Conservation (phyloP, 2,113 vertebrate species). For the Morone chrysops region DNA sequence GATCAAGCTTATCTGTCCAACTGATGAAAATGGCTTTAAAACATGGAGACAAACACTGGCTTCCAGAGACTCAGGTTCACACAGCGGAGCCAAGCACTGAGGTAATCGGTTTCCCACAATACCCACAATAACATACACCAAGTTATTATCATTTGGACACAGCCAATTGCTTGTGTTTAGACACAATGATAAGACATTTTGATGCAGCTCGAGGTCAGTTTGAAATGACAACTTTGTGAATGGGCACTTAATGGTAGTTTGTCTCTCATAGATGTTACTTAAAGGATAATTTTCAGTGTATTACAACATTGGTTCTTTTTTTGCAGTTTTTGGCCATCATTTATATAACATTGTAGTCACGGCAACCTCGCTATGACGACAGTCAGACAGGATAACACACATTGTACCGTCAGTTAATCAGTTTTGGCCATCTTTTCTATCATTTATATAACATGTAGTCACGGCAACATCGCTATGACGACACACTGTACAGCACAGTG, state of each 20-base stretch:
- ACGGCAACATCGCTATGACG: too few species aligned
- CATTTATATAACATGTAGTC: too few species aligned
- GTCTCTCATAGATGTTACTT: neutral
- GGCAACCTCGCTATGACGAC: neutral
- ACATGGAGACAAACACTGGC: conserved; percentile 45
- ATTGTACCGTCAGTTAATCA: neutral
- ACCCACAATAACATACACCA: conserved; percentile 24
- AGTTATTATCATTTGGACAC: conserved; percentile 44
- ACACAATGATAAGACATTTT: conserved; percentile 8
- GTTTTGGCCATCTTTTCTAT: too few species aligned
- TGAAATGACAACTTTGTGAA: neutral
- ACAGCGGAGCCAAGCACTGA: conserved; percentile 41
- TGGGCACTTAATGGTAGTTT: neutral
- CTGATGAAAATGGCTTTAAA: conserved; percentile 57
- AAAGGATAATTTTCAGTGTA: neutral
- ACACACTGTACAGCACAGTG: too few species aligned
- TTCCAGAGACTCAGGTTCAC: conserved; percentile 41
- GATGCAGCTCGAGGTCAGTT: neutral
- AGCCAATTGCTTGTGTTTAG: conserved; percentile 24
- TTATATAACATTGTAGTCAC: neutral
- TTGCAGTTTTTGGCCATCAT: neutral
- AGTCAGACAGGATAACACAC: neutral
- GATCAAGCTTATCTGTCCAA: conserved; percentile 44
- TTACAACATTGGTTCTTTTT: neutral
- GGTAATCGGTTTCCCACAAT: conserved; percentile 68